phyloP scores from a whole-genome alignment of 2,888 invertebrate species.

The Agrilus cyanescens region DNA sequence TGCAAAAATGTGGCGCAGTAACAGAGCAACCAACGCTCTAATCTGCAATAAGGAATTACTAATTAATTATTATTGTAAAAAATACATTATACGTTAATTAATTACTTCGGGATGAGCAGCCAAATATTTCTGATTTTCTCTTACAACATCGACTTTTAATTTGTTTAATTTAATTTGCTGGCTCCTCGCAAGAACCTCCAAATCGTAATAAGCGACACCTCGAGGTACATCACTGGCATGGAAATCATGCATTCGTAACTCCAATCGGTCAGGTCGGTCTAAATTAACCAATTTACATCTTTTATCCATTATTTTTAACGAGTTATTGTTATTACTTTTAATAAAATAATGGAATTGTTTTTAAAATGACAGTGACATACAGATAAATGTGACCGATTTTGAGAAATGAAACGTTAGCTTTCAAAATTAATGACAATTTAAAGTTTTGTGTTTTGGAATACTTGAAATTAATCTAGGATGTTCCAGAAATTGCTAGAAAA shows the following conservation, averaged over 20 bases:
- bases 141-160: constrained; percentile 22
- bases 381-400: too few species aligned
- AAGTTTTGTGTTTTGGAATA: too few species aligned
- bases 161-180: constrained; percentile 26
- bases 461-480: too few species aligned
- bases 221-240: constrained; percentile 27
- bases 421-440: too few species aligned
- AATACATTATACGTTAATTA: neutral
- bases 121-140: constrained; percentile 27
- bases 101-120: constrained; percentile 28
- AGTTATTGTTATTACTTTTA: too few species aligned
- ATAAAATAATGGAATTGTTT: too few species aligned
- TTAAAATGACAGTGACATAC: too few species aligned
- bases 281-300: neutral
- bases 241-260: constrained; percentile 14
- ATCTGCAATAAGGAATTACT: constrained; percentile 16
- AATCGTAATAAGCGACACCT: constrained; percentile 25
- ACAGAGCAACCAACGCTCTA: constrained; percentile 22
- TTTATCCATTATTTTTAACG: neutral
- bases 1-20: constrained; percentile 20
- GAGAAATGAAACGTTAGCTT: too few species aligned
- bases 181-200: constrained; percentile 20
- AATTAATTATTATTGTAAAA: neutral
- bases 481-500: too few species aligned
- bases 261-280: neutral